Percentiles rank a stretch among this genome's conserved stretches.
These are phyloP conservation scores for Apteryx owenii DNA, from an alignment of 2,113 vertebrate species.

Conservation along the genomic window DNA sequence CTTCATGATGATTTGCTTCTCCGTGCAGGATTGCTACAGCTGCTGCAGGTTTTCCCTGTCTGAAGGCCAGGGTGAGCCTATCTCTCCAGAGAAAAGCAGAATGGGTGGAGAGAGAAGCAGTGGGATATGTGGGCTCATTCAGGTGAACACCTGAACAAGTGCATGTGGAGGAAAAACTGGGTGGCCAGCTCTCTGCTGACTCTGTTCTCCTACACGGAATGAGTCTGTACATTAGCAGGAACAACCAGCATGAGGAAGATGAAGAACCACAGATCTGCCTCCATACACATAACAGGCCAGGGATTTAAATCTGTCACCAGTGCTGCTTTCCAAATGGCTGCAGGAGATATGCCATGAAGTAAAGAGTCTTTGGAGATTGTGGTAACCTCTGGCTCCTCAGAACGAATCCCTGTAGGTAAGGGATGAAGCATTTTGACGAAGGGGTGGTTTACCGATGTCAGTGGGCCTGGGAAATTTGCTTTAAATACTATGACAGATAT, in stretches of 20 bases:
- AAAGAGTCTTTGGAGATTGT: neutral
- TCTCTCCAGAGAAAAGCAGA: neutral
- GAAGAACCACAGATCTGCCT: neutral
- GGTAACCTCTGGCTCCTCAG: neutral
- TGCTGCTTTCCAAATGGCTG: neutral
- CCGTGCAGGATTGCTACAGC: neutral
- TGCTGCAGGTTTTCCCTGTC: neutral
- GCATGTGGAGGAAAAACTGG: neutral
- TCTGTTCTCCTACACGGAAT: neutral
- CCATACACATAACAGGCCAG: accelerated
- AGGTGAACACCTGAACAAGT: accelerated
- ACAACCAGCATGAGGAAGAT: neutral
- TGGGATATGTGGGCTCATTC: neutral
- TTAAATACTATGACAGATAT: neutral
- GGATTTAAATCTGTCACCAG: neutral
- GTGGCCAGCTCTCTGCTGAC: neutral
- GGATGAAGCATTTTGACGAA: neutral
- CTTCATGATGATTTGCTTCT: neutral
- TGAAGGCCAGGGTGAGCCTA: neutral
- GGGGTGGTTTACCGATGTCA: neutral
- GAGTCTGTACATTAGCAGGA: neutral
- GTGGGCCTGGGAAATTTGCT: neutral
- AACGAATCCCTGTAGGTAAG: neutral
- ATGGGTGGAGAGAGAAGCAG: accelerated
- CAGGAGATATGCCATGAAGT: neutral